Evolutionary conservation across 2,797 vertebrate genomes (phyloP).

Genomic region (Anguilla anguilla): DNA sequence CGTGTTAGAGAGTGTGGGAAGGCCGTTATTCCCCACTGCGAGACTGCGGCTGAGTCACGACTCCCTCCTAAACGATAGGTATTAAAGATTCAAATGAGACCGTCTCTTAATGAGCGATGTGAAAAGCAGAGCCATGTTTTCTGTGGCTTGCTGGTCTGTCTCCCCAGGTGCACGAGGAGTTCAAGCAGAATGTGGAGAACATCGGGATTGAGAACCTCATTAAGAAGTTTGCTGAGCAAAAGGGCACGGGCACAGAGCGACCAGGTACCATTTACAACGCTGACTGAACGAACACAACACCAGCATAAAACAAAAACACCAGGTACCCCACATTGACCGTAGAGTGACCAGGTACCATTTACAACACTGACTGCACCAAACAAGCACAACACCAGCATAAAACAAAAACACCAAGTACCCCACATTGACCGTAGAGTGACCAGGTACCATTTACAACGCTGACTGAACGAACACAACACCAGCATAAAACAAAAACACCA

Average conservation of each 20-base stretch:
- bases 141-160: rapidly evolving
- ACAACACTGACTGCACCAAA: too few relatives aligned
- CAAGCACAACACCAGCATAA: too few relatives aligned
- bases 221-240: slow-evolving; percentile 86
- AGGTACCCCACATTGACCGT: background rate
- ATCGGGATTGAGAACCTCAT: slow-evolving; percentile 86
- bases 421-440: background rate
- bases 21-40: background rate
- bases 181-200: slow-evolving; percentile 96
- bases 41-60: background rate
- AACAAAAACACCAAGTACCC: too few relatives aligned
- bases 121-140: background rate
- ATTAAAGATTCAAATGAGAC: slow-evolving; percentile 13
- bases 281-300: background rate
- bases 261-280: slow-evolving; percentile 72
- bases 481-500: background rate
- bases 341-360: background rate
- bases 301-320: background rate
- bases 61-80: background rate
- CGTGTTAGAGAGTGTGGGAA: background rate
- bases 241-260: slow-evolving; percentile 85
- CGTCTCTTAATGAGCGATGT: background rate
- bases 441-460: background rate
- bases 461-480: background rate
- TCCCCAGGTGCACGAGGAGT: slow-evolving; percentile 89